Conservation (phyloP, 2,113 vertebrate species). For the Lasiurus cinereus region DNA sequence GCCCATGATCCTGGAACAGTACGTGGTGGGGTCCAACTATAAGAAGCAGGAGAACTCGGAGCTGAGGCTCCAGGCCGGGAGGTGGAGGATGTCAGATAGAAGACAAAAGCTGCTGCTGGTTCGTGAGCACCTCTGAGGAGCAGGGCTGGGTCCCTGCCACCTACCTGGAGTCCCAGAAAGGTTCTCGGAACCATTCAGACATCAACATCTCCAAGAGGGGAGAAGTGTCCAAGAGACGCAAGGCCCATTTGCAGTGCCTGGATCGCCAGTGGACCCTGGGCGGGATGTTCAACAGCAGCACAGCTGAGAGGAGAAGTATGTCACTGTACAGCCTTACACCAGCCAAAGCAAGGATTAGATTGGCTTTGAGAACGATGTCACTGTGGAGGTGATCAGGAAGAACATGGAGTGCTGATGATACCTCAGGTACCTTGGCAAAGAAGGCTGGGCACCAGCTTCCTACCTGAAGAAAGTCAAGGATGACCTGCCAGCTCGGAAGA, state of each 20-base stretch:
- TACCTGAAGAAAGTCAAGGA: conserved; percentile 98
- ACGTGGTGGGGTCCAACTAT: conserved; percentile 98
- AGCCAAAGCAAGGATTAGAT: no score
- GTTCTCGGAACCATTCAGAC: conserved; percentile 97
- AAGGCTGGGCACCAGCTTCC: conserved; percentile 98
- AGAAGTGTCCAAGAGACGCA: conserved; percentile 99
- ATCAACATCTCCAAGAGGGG: conserved; percentile 96
- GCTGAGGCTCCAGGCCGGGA: conserved; percentile 98
- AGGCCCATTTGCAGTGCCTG: conserved; percentile 98
- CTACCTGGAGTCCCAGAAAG: conserved; percentile 97
- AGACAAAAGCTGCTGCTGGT: conserved; percentile 99
- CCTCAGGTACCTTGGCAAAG: conserved; percentile 95
- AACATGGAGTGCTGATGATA: no score
- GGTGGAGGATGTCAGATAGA: conserved; percentile 98
- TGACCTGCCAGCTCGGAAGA: conserved; percentile 96
- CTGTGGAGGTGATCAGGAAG: no score
- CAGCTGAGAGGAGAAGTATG: conserved; percentile 90
- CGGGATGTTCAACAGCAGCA: conserved; percentile 99
- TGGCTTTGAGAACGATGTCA: no score
- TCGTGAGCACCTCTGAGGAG: conserved; percentile 97
- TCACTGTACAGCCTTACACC: no score
- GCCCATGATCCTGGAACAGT: conserved; percentile 99
- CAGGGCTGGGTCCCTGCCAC: conserved; percentile 99
- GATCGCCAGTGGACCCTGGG: conserved; percentile 99
- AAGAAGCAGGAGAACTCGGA: conserved; percentile 99